phyloP scores from a whole-genome alignment of 2,113 vertebrate genomes.

The Orycteropus afer region DNA sequence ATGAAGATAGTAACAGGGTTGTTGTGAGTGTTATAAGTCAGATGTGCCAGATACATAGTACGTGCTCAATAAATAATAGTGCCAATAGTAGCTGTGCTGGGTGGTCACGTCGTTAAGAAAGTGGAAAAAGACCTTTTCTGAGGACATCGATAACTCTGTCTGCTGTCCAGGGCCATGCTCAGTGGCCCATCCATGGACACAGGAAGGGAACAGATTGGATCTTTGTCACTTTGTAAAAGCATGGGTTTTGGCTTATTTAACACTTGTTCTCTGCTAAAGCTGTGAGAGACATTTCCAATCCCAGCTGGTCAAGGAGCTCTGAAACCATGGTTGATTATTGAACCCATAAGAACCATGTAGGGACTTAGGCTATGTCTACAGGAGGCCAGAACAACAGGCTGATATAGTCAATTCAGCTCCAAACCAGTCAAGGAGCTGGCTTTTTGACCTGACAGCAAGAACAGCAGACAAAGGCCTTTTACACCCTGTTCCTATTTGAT shows the following conservation, averaged over 20 bases:
- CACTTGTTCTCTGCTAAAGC: background rate
- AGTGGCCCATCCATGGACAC: background rate
- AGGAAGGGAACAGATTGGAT: background rate
- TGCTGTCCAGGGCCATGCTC: background rate
- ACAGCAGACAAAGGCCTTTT: background rate
- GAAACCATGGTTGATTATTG: slow-evolving; percentile 7
- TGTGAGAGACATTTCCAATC: background rate
- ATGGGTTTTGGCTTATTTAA: background rate
- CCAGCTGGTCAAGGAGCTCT: background rate
- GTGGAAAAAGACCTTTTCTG: background rate
- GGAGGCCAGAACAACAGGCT: background rate
- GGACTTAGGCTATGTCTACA: slow-evolving; percentile 17
- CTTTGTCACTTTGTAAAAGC: slow-evolving; percentile 48
- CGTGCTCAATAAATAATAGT: background rate
- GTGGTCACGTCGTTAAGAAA: background rate
- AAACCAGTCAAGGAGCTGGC: background rate
- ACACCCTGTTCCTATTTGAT: background rate
- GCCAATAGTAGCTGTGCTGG: background rate
- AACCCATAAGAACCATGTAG: background rate
- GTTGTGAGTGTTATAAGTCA: background rate
- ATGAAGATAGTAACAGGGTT: background rate
- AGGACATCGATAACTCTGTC: background rate
- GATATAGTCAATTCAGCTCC: background rate
- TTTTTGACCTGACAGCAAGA: background rate
- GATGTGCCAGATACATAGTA: background rate